Evolutionary conservation across 2,113 vertebrate genomes (phyloP).

Genomic region (Phalacrocorax aristotelis): DNA sequence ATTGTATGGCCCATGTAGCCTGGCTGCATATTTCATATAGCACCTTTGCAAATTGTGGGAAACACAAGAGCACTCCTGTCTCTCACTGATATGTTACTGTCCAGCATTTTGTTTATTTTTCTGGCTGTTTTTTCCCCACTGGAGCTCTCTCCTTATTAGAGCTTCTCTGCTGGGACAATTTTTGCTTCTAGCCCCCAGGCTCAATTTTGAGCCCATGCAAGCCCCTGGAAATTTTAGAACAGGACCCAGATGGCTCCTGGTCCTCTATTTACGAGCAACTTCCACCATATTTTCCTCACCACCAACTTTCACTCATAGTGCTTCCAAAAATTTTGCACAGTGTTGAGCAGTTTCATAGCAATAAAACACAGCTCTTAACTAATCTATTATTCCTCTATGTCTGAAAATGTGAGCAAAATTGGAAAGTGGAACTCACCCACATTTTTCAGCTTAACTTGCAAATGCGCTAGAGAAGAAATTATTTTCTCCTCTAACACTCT

Average conservation of each 20-base stretch:
- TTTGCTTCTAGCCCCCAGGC: not conserved
- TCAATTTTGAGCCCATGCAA: not conserved
- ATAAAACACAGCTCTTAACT: conserved; percentile 41
- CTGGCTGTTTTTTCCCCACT: not conserved
- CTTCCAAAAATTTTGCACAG: conserved; percentile 9
- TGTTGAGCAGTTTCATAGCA: conserved; percentile 14
- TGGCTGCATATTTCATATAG: not conserved
- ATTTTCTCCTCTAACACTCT: conserved; percentile 39
- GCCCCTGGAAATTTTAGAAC: not conserved
- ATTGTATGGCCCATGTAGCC: not conserved
- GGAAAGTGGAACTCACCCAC: conserved; percentile 25
- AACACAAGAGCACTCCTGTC: not conserved
- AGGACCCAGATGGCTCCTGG: not conserved
- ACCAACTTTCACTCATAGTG: not conserved
- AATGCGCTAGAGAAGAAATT: conserved; percentile 39
- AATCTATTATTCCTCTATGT: conserved; percentile 16
- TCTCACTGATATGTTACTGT: not conserved
- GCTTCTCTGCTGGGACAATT: not conserved
- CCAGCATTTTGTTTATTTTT: not conserved
- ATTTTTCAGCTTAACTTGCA: conserved; percentile 56
- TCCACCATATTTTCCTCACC: not conserved
- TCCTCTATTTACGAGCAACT: not conserved
- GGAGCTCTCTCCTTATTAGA: not conserved
- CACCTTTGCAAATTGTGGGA: not conserved
- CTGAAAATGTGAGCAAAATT: conserved; percentile 51